Evolutionary conservation across 2,113 vertebrate species (phyloP).

Genomic region (Formicarius rufipectus): DNA sequence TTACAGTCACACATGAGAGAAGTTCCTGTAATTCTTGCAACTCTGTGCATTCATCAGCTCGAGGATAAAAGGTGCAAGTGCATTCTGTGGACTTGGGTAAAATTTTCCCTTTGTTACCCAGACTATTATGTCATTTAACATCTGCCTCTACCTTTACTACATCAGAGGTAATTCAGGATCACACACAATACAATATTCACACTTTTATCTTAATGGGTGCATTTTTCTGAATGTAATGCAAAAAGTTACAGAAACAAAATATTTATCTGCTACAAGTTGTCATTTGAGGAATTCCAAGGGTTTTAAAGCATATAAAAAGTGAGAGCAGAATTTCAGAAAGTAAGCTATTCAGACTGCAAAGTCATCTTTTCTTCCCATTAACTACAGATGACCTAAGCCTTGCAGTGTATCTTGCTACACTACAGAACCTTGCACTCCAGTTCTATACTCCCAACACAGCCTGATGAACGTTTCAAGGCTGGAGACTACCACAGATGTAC

Average conservation of each 20-base stretch:
- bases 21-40: conserved; percentile 26
- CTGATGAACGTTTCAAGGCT: background rate
- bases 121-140: background rate
- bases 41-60: background rate
- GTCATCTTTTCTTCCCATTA: conserved; percentile 15
- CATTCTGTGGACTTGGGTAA: background rate
- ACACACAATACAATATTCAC: background rate
- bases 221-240: background rate
- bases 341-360: background rate
- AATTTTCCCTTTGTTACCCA: background rate
- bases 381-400: conserved; percentile 2
- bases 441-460: background rate
- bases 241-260: background rate
- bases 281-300: background rate
- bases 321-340: background rate
- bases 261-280: background rate
- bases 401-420: background rate
- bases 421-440: background rate
- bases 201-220: background rate
- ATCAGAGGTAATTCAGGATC: background rate
- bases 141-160: background rate
- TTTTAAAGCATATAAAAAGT: background rate
- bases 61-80: background rate
- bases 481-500: background rate
- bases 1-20: background rate